Evolutionary conservation across 2,888 invertebrate species (phyloP).

Genomic region (Metopia argyrocephala): DNA sequence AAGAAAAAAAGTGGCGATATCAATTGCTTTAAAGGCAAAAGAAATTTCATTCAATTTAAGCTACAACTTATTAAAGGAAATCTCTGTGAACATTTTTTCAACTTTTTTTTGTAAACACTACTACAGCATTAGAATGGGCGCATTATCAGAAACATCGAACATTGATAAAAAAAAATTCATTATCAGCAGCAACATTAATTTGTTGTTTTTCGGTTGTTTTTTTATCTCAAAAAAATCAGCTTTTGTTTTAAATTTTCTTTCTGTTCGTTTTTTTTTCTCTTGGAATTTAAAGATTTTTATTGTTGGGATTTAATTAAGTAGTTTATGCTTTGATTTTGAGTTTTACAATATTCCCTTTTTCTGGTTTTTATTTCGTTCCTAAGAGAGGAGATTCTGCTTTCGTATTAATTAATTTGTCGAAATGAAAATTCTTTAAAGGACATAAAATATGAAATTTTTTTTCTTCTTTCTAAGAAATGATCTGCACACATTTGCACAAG

Average conservation of each 20-base stretch:
- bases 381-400: not conserved
- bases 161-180: constrained; percentile 19
- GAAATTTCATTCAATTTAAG: constrained; percentile 34
- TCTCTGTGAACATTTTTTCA: not conserved
- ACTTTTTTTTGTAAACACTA: constrained; percentile 14
- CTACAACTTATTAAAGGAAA: not conserved
- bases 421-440: constrained; percentile 2
- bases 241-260: not conserved
- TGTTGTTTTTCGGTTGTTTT: constrained; percentile 2
- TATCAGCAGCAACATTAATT: constrained; percentile 43
- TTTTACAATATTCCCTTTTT: not conserved
- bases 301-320: constrained; percentile 42
- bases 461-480: not conserved
- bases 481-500: not conserved
- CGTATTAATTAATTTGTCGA: constrained; percentile 38
- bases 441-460: not conserved
- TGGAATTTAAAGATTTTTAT: constrained; percentile 19
- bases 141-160: constrained; percentile 25
- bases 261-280: not conserved
- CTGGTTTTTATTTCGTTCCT: not conserved
- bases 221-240: not conserved
- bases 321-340: constrained; percentile 36
- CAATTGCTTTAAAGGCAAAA: constrained; percentile 33
- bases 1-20: not conserved
- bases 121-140: not conserved